Evolutionary conservation across 2,113 vertebrate genomes (phyloP), one percentile per base, ranked within the genome.

Genomic region (Eptatretus burgeri): DNA sequence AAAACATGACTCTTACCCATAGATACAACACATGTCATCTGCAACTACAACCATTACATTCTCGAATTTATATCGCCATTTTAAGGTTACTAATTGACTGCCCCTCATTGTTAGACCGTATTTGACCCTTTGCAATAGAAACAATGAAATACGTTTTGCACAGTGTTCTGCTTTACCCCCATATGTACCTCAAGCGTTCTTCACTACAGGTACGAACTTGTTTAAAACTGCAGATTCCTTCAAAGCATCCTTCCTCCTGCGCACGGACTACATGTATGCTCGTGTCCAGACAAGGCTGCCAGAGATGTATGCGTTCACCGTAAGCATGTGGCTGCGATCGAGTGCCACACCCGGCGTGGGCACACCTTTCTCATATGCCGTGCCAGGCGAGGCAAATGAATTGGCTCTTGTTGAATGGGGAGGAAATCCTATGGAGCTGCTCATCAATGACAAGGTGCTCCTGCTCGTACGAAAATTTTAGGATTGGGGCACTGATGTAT

Each of bases 231-330:
- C 85, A 0, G 79, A 85, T 0, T 82, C 82, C 70, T 93, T 83
- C 70, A 83, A 85, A 67, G 72, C 94, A 51, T 81, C 80, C 68
- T 88, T 95, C 70, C 82, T 85, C 0, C 80, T 91, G 70, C 76
- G 85, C 50, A 93, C 88, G 66, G 86, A 88, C 77, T 89, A 89
- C 76, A 96, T 96, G 88, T 93, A 89, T 0, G 88, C 80, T 10
- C 76, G 85, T 13, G 75, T 86, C 73, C 79, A 83, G 64, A 81
- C 80, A 69, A 85, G 78, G 14, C 74, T 95, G 60, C 86, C 84
- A 0, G 86, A 96, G 75, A 82, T 96, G 71, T 89, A 91, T 0
- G 80, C 84, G 60, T 93, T 96, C 75, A 93, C 86, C 0, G 72
- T 80, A 69, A 93, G 87, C 64, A 66, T 85, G 70, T 96, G 91